These are phyloP conservation scores for Colinus virginianus DNA, from an alignment of 2,113 vertebrate genomes.

Conservation along the genomic window DNA sequence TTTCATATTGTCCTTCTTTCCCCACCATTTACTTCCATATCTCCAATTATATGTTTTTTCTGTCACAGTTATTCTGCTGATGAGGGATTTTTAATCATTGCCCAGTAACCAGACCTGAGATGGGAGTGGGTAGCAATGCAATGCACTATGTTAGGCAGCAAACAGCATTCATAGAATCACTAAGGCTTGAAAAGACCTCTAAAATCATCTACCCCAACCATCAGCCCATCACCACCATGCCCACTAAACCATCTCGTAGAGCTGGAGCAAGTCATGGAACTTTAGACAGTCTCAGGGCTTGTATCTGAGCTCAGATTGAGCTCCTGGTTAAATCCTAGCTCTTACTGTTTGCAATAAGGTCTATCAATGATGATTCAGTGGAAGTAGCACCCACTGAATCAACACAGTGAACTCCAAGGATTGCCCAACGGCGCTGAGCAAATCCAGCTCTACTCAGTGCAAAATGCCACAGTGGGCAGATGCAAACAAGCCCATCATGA, in stretches of 20 bases:
- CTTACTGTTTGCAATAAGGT: background rate
- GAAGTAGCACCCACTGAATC: background rate
- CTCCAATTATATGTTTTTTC: background rate
- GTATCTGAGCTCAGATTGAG: background rate
- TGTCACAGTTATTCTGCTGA: background rate
- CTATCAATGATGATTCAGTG: slow-evolving; percentile 47
- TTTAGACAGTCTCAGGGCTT: background rate
- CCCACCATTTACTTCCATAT: background rate
- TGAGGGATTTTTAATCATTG: background rate
- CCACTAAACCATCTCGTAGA: background rate
- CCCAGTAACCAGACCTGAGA: background rate
- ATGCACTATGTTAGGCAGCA: background rate
- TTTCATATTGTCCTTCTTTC: background rate
- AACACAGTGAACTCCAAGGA: background rate
- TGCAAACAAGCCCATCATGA: background rate
- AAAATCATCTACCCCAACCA: too few relatives aligned
- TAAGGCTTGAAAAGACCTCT: too few relatives aligned
- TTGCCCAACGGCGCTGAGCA: background rate
- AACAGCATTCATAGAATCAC: background rate
- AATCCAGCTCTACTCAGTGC: background rate
- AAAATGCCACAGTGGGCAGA: background rate
- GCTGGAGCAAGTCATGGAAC: background rate
- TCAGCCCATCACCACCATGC: too few relatives aligned
- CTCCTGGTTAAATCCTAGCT: background rate
- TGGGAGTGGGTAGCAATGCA: background rate